Evolutionary conservation across 1,140 invertebrate genomes (phyloP), one percentile per base, ranked within the genome.

Genomic region (Drosophila fuyamai): DNA sequence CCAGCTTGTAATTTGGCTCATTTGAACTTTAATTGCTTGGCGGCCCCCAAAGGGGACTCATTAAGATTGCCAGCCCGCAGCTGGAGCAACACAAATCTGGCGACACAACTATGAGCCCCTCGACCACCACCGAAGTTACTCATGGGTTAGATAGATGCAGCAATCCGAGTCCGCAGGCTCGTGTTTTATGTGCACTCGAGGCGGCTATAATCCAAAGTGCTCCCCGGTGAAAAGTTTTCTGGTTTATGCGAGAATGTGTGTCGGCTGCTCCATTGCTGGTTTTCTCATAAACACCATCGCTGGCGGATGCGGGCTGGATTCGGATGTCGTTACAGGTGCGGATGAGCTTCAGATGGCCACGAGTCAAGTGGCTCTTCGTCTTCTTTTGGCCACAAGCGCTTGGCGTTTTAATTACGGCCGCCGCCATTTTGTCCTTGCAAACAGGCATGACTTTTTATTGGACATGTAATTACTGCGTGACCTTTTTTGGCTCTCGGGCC

Each of bases 181-280:
- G 72, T 82, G 72, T 86, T 86, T 86, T 88, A 86, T 86, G 83
- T 75, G 59, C 76, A 83, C 83, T 89, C 83, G 51, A 79, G 83
- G 83, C 79, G 76, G 60, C 84, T 81, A 86, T 86, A 86, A 89
- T 51, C 76, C 56, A 80, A 88, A 88, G 83, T 89, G 79, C 76
- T 88, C 83, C 83, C 83, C 65, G 68, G 56, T 89, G 83, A 60
- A 81, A 89, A 88, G 63, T 88, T 88, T 66, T 63, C 73, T 68
- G 65, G 72, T 78, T 89, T 67, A 89, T 77, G 60, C 74, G 29
- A 47, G 50, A 46, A 35, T 75, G 63, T 74, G 61, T 73, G 66
- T 79, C 50, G 54, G 44, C 58, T 55, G 36, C 43, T 50, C 27
- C 44, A 55, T 76, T 61, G 70, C 58, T 41, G 50, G 32, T 51